Conservation (phyloP, 2,797 vertebrate species). For the Chiroxiphia lanceolata region DNA sequence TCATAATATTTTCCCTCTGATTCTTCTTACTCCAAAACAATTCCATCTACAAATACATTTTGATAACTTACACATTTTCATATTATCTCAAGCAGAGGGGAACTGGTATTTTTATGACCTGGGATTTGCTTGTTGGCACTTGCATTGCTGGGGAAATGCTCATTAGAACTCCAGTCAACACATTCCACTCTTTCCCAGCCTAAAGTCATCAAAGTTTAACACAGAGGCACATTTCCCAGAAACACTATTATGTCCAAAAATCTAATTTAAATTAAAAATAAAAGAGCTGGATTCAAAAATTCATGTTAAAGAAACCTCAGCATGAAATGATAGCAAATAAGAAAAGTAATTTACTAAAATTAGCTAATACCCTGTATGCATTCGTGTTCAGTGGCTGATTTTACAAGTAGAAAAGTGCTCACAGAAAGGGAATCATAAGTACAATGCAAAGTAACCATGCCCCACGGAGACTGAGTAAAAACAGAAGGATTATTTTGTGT, state of each 20-base stretch:
- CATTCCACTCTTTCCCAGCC: neutral
- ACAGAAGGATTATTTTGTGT: neutral
- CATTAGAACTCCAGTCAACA: neutral
- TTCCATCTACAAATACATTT: neutral
- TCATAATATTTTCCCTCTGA: neutral
- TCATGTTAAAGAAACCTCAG: neutral
- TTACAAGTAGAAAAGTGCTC: neutral
- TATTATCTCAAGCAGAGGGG: neutral
- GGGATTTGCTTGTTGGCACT: neutral
- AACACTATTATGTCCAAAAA: neutral
- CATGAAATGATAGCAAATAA: neutral
- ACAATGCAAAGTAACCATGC: neutral
- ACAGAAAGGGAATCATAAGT: neutral
- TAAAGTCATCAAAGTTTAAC: constrained; percentile 29
- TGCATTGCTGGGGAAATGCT: neutral
- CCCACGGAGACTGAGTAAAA: neutral
- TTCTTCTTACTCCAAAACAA: neutral
- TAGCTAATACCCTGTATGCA: neutral
- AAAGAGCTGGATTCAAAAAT: neutral
- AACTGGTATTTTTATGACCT: neutral
- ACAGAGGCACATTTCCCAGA: neutral
- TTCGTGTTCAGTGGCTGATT: neutral
- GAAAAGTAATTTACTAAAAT: neutral
- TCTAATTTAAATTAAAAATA: constrained; percentile 4
- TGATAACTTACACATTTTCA: neutral